Conservation (phyloP, 2,797 vertebrate genomes). For the Austrolebias charrua region DNA sequence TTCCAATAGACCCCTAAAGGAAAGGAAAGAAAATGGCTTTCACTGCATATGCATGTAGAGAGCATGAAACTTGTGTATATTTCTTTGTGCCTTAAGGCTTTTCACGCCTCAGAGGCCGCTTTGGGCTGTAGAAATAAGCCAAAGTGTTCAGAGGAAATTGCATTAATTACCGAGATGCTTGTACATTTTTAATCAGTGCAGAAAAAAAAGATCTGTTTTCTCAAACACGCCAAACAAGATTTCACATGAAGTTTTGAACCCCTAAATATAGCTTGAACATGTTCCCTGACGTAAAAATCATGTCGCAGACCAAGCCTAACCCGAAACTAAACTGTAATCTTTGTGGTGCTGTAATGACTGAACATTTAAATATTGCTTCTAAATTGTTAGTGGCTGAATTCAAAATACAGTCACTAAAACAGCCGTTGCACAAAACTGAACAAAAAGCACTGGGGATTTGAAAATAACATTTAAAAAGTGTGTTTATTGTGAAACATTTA, state of each 20-base stretch:
- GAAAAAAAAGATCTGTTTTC: slow-evolving; percentile 43
- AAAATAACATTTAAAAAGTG: slow-evolving; percentile 26
- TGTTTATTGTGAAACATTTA: slow-evolving; percentile 24
- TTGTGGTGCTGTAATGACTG: not conserved
- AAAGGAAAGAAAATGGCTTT: slow-evolving; percentile 65
- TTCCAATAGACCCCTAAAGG: slow-evolving; percentile 70
- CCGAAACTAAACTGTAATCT: not conserved
- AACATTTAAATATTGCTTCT: slow-evolving; percentile 11
- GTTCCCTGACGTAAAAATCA: not conserved
- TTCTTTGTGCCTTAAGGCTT: slow-evolving; percentile 72
- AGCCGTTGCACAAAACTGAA: slow-evolving; percentile 10
- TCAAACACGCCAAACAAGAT: slow-evolving; percentile 52
- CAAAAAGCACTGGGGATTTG: slow-evolving; percentile 18
- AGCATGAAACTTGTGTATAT: slow-evolving; percentile 65
- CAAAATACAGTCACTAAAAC: slow-evolving; percentile 12
- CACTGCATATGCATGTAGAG: slow-evolving; percentile 62
- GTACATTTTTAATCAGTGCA: slow-evolving; percentile 65
- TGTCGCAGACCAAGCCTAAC: not conserved
- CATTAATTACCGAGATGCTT: slow-evolving; percentile 70
- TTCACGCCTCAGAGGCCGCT: slow-evolving; percentile 69
- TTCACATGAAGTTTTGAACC: slow-evolving; percentile 34
- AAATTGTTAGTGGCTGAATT: not conserved
- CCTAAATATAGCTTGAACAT: slow-evolving; percentile 38
- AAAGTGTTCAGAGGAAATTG: slow-evolving; percentile 71
- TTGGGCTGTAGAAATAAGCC: slow-evolving; percentile 60